Evolutionary conservation across 2,888 invertebrate species (phyloP).

Genomic region (Tribolium freemani): DNA sequence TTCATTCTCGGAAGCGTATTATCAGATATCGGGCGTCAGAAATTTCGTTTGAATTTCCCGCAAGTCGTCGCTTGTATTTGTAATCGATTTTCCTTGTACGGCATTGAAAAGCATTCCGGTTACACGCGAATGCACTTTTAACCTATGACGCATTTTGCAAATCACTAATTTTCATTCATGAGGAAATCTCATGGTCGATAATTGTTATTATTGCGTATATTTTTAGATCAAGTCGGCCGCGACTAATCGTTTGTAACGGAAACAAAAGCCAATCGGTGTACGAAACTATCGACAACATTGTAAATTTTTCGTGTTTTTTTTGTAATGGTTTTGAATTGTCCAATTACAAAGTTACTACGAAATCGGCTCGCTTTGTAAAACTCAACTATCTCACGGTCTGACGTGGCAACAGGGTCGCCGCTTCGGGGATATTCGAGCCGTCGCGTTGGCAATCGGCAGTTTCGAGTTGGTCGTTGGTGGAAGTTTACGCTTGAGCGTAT

Average conservation of each 20-base stretch:
- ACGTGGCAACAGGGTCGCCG: conserved; percentile 21
- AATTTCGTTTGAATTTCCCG: conserved; percentile 34
- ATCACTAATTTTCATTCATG: conserved; percentile 49
- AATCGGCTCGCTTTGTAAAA: conserved; percentile 22
- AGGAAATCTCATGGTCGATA: conserved; percentile 43
- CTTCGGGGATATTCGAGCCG: conserved; percentile 4
- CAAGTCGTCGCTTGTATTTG: background rate
- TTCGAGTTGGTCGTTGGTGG: conserved; percentile 39
- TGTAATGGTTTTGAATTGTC: background rate
- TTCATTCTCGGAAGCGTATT: background rate
- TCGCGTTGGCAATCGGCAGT: conserved; percentile 10
- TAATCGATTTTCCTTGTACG: conserved; percentile 46
- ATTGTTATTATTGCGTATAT: conserved; percentile 15
- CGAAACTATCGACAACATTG: conserved; percentile 6
- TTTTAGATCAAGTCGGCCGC: conserved; percentile 15
- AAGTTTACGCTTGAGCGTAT: conserved; percentile 24
- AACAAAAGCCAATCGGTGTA: background rate
- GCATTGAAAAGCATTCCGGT: conserved; percentile 47
- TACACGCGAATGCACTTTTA: conserved; percentile 52
- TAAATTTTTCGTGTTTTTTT: conserved; percentile 19
- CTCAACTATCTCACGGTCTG: conserved; percentile 9
- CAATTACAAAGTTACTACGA: conserved; percentile 29
- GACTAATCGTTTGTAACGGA: background rate
- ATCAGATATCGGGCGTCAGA: background rate
- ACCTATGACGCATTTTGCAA: conserved; percentile 52